A percentile compares a stretch with the other conserved stretches of the same genome.
phyloP scores from a whole-genome alignment of 1,140 invertebrate species.

The Macrosteles quadrilineatus region DNA sequence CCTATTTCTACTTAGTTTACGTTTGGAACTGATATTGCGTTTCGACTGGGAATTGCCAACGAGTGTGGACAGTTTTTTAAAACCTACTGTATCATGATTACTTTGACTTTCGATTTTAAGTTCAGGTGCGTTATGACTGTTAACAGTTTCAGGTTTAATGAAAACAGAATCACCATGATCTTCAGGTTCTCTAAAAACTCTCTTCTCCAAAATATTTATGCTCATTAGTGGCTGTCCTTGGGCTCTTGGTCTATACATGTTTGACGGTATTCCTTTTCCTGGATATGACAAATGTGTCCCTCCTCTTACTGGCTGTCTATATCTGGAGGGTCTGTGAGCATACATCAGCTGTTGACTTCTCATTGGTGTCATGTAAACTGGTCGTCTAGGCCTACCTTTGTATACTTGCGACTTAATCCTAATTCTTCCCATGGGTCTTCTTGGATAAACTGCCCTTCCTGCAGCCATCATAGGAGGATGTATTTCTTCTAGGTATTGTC shows the following conservation, averaged over 20 bases:
- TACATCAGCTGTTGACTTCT: neutral
- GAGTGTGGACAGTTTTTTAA: no score
- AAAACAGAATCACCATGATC: neutral
- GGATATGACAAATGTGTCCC: neutral
- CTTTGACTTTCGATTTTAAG: no score
- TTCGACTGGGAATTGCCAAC: no score
- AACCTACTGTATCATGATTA: no score
- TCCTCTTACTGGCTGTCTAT: neutral
- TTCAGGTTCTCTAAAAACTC: neutral
- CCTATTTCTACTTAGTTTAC: no score
- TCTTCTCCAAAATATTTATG: neutral
- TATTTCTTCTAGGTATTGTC: neutral
- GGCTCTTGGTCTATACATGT: neutral
- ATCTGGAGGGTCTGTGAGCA: neutral
- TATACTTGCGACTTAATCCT: neutral
- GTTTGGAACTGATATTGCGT: no score
- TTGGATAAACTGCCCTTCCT: neutral
- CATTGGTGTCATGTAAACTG: neutral
- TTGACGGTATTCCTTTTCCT: neutral
- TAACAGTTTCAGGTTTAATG: neutral
- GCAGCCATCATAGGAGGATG: neutral
- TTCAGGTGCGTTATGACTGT: neutral
- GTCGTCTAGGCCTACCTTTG: neutral
- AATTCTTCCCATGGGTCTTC: neutral
- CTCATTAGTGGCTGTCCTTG: neutral